Conservation (phyloP, 2,797 vertebrate species). For the Mallotus villosus region DNA sequence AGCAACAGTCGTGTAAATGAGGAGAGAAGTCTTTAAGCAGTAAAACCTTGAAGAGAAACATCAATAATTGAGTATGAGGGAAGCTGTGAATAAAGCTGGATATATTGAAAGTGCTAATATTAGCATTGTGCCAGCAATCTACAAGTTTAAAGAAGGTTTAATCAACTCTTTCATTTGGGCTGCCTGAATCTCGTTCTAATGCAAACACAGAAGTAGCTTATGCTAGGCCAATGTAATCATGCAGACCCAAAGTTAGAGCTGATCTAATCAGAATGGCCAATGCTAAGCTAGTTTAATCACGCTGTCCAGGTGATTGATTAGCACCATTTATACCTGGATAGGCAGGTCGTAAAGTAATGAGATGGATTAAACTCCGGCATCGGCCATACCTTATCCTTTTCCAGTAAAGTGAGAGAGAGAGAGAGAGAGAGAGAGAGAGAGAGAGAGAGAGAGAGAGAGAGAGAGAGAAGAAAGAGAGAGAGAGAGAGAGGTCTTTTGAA, state of each 20-base stretch:
- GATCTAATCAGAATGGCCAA: slow-evolving; percentile 30
- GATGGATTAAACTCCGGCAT: slow-evolving; percentile 48
- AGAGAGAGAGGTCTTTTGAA: slow-evolving; percentile 13
- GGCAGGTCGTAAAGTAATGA: slow-evolving; percentile 47
- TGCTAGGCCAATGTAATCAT: slow-evolving; percentile 35
- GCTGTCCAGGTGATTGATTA: slow-evolving; percentile 64
- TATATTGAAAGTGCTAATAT: background rate
- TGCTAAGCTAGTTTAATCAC: slow-evolving; percentile 49
- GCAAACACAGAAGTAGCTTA: background rate
- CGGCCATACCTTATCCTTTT: slow-evolving; percentile 42
- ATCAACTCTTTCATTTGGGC: background rate
- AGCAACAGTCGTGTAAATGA: slow-evolving; percentile 41
- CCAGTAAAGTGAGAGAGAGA: background rate
- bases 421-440: slow-evolving; percentile 21
- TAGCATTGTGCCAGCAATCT: slow-evolving; percentile 10
- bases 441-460: slow-evolving; percentile 20
- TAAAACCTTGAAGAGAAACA: slow-evolving; percentile 6
- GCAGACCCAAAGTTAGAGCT: slow-evolving; percentile 25
- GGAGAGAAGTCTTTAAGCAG: background rate
- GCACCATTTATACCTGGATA: slow-evolving; percentile 47
- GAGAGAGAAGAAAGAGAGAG: too few relatives aligned
- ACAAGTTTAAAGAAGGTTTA: slow-evolving; percentile 2
- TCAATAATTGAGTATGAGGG: slow-evolving; percentile 2
- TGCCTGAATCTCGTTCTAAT: background rate
- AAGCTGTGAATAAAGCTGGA: slow-evolving; percentile 3